phyloP scores from a whole-genome alignment of 2,113 vertebrate genomes.

The Perca schrenkii region DNA sequence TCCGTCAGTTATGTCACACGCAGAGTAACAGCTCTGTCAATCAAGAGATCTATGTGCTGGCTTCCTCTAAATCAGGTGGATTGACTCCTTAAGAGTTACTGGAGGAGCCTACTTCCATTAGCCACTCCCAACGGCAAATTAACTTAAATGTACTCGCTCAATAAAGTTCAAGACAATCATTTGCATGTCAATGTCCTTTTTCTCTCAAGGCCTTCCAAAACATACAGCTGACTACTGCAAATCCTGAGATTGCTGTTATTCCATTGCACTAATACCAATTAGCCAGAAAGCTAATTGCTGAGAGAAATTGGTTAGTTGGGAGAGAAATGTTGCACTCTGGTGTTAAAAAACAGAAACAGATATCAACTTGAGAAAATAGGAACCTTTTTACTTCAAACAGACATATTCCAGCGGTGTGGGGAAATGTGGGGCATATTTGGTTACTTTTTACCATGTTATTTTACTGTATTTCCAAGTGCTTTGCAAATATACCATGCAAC shows the following conservation, averaged over 20 bases:
- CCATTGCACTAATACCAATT: conserved; percentile 68
- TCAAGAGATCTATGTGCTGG: conserved; percentile 82
- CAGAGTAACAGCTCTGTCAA: conserved; percentile 83
- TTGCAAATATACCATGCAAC: not conserved
- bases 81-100: conserved; percentile 85
- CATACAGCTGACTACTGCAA: conserved; percentile 77
- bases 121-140: conserved; percentile 86
- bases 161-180: conserved; percentile 86
- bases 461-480: not conserved
- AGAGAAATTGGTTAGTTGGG: conserved; percentile 27
- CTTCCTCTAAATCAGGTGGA: conserved; percentile 86
- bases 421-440: not conserved
- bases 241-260: conserved; percentile 66
- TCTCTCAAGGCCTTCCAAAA: conserved; percentile 78
- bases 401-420: not conserved
- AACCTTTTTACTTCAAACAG: not conserved
- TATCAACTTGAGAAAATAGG: not conserved
- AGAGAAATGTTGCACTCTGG: conserved; percentile 41
- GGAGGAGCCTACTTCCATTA: conserved; percentile 85
- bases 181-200: conserved; percentile 84
- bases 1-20: conserved; percentile 74
- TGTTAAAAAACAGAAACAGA: conserved; percentile 26
- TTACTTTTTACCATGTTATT: not conserved
- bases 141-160: conserved; percentile 86
- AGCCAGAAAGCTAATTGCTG: conserved; percentile 68